Evolutionary conservation across 1,140 invertebrate species (phyloP), one percentile per base, ranked within the genome.

Genomic region (Nasonia longicornis): DNA sequence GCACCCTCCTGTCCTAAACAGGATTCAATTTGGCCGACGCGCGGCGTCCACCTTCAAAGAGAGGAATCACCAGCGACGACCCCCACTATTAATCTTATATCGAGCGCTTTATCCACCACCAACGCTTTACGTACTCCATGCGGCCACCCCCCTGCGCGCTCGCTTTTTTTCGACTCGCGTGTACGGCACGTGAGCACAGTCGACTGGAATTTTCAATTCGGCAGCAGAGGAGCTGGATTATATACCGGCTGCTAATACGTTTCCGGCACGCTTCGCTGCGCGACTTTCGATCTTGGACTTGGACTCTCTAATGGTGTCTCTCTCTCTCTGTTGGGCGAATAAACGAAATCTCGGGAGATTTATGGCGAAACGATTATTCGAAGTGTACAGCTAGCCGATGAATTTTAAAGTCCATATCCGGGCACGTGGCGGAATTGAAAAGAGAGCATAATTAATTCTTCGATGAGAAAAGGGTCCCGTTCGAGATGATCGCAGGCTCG

Each of bases 11-110:
- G 87, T 90, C 88, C 89, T 90, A 90, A 90, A 88, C 89, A 90
- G 86, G 88, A 90, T 91, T 91, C 89, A 91, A 91, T 91, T 91
- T 91, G 87, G 87, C 85, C 88, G 86, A 87, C 89, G 84, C 85
- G 86, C 87, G 87, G 16, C 26, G 89, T 90, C 87, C 87, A 90
- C 88, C 89, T 91, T 91, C 89, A 90, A 90, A 90, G 89, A 90
- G 87, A 75, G 26, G 88, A 90, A 91, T 90, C 89, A 89, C 88
- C 89, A 89, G 89, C 86, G 85, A 83, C 48, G 31, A 7, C 67
- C 84, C 89, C 85, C 84, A 87, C 89, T 90, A 91, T 91, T 91
- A 91, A 91, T 91, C 90, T 91, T 91, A 90, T 90, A 91, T 91
- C 89, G 90, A 87, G 87, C 88, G 88, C 86, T 90, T 90, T 91